phyloP scores from a whole-genome alignment of 2,888 invertebrate species.

The Sphaerolaimus hirsutus region DNA sequence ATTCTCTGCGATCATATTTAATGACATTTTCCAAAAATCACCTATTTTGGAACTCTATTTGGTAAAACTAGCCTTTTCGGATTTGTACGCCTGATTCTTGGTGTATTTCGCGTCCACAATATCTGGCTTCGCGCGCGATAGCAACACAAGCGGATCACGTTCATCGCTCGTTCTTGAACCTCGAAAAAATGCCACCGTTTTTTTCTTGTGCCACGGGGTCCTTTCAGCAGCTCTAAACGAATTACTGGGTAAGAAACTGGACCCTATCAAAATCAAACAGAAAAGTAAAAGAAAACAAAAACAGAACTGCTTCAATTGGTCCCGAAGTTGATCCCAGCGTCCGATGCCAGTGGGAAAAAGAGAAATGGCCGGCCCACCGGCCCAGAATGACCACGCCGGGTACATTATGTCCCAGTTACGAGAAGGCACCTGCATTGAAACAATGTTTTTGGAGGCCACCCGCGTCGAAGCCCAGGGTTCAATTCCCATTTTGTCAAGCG shows the following conservation, averaged over 20 bases:
- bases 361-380: slow-evolving; percentile 82
- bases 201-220: slow-evolving; percentile 49
- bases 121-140: slow-evolving; percentile 40
- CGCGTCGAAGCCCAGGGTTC: too few relatives aligned
- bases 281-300: background rate
- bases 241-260: background rate
- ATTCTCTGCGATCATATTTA: too few relatives aligned
- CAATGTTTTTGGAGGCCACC: too few relatives aligned
- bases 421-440: background rate
- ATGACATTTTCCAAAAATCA: too few relatives aligned
- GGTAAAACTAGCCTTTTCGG: slow-evolving; percentile 45
- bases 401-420: slow-evolving; percentile 62
- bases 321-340: slow-evolving; percentile 63
- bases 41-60: too few relatives aligned
- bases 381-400: slow-evolving; percentile 94
- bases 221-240: background rate
- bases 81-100: slow-evolving; percentile 95
- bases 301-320: slow-evolving; percentile 11
- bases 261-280: background rate
- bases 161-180: slow-evolving; percentile 78
- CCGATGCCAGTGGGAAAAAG: slow-evolving; percentile 77
- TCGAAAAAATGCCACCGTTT: slow-evolving; percentile 47
- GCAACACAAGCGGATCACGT: slow-evolving; percentile 56
- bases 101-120: slow-evolving; percentile 77
- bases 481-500: too few relatives aligned